Percentiles rank a stretch among this genome's conserved stretches.
These are phyloP conservation scores for Coranthus polyacanthus DNA, from an alignment of 2,797 vertebrate genomes.

Conservation along the genomic window DNA sequence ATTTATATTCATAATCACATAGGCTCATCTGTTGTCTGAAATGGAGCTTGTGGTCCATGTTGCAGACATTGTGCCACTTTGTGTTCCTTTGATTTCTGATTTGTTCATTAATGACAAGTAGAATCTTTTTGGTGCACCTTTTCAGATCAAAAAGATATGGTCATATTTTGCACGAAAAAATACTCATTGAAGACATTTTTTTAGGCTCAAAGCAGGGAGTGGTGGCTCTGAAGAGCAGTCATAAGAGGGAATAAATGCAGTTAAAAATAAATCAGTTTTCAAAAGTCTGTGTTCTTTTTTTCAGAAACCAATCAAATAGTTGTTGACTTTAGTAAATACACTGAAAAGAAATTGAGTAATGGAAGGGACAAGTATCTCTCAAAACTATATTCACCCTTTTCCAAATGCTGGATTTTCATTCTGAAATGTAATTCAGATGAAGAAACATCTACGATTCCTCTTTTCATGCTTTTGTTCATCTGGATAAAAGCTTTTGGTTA, in stretches of 20 bases:
- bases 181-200: too few relatives aligned
- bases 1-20: slow-evolving; percentile 11
- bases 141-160: too few relatives aligned
- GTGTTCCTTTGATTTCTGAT: slow-evolving; percentile 1
- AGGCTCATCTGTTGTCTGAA: slow-evolving; percentile 31
- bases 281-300: neutral
- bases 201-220: too few relatives aligned
- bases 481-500: neutral
- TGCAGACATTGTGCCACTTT: neutral
- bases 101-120: neutral
- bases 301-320: neutral
- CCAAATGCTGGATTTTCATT: neutral
- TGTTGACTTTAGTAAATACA: neutral
- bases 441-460: neutral
- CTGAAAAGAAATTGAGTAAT: neutral
- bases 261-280: too few relatives aligned
- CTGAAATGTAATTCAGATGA: neutral
- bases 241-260: too few relatives aligned
- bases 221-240: too few relatives aligned
- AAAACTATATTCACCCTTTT: neutral
- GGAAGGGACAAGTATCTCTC: neutral
- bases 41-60: slow-evolving; percentile 16
- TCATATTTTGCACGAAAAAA: too few relatives aligned
- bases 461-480: slow-evolving; percentile 7
- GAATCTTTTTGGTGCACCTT: neutral